Evolutionary conservation across 2,888 invertebrate genomes (phyloP).

Genomic region (Leptopilina drosophilae): DNA sequence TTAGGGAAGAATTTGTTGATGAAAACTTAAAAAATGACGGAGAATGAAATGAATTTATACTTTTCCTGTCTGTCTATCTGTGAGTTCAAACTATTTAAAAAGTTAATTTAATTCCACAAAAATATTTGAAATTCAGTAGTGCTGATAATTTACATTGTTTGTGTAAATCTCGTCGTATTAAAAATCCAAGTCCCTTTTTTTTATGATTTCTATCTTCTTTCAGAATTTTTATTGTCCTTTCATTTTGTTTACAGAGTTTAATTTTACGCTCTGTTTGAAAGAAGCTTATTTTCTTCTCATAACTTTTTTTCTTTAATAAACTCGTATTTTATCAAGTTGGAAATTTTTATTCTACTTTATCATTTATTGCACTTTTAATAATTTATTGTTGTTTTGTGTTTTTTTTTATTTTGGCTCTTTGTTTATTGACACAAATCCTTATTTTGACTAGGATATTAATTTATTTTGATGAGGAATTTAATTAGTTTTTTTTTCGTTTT

Average conservation of each 20-base stretch:
- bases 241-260: not conserved
- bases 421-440: no score
- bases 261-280: not conserved
- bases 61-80: no score
- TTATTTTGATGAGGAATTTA: not conserved
- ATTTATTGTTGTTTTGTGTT: not conserved
- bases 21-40: not conserved
- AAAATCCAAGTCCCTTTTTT: conserved; percentile 18
- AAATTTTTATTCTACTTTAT: not conserved
- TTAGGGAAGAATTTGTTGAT: not conserved
- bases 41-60: not conserved
- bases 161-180: not conserved
- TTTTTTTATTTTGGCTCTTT: no score
- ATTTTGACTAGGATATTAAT: not conserved
- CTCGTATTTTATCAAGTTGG: not conserved
- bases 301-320: not conserved
- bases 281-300: not conserved
- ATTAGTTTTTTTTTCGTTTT: conserved; percentile 20
- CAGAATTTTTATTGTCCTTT: not conserved
- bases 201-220: not conserved
- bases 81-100: not conserved
- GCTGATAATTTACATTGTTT: conserved; percentile 1
- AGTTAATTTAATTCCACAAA: not conserved
- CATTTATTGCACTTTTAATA: not conserved
- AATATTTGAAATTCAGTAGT: not conserved